Evolutionary conservation across 2,797 vertebrate species (phyloP).

Genomic region (Labroides dimidiatus): DNA sequence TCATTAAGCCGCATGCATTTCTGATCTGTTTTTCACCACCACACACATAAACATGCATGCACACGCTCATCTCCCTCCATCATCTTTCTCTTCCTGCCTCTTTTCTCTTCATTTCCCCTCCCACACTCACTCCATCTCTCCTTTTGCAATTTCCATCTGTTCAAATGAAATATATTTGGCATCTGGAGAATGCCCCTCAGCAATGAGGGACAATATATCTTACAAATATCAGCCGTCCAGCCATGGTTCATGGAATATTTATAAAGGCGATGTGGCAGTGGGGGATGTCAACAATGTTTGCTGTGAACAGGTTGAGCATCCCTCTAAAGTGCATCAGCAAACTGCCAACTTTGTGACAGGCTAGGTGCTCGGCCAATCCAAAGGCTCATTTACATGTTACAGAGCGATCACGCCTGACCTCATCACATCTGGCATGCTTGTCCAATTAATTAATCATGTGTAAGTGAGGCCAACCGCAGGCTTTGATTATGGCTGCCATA

Average conservation of each 20-base stretch:
- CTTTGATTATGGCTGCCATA: constrained; percentile 68
- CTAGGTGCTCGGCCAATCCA: constrained; percentile 58
- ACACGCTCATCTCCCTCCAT: constrained; percentile 27
- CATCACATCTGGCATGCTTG: constrained; percentile 75
- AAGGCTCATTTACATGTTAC: constrained; percentile 70
- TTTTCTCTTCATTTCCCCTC: constrained; percentile 50
- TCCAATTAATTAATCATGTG: constrained; percentile 77
- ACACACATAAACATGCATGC: constrained; percentile 26
- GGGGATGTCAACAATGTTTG: constrained; percentile 76
- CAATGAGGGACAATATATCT: constrained; percentile 81
- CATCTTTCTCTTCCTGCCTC: constrained; percentile 47
- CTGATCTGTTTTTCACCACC: constrained; percentile 37
- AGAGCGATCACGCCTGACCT: constrained; percentile 60
- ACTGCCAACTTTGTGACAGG: constrained; percentile 70
- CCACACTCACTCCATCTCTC: constrained; percentile 56
- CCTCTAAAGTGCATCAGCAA: constrained; percentile 62
- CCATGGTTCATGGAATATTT: constrained; percentile 80
- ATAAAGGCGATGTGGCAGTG: constrained; percentile 73
- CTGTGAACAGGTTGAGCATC: constrained; percentile 69
- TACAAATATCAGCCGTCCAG: constrained; percentile 80
- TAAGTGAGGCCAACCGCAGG: constrained; percentile 60
- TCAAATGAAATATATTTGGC: constrained; percentile 82
- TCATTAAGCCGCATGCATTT: constrained; percentile 64
- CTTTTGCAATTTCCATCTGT: constrained; percentile 79
- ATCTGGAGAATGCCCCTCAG: constrained; percentile 79